These are phyloP conservation scores for Urocitellus parryii DNA, from an alignment of 2,113 vertebrate genomes.

Conservation along the genomic window DNA sequence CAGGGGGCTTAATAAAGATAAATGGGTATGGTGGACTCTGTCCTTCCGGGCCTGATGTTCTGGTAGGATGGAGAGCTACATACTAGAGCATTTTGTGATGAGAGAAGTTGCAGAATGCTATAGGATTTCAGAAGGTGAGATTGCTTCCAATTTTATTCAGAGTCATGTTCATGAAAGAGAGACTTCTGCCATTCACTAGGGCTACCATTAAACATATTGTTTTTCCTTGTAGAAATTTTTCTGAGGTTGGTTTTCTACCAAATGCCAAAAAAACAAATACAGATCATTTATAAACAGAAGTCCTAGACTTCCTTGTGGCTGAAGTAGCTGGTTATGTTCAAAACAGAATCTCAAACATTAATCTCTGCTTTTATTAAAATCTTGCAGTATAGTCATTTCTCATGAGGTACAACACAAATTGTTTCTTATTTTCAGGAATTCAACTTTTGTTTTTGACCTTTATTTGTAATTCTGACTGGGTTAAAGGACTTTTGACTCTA, in stretches of 20 bases:
- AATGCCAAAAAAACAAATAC: background rate
- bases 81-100: background rate
- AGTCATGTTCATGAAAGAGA: background rate
- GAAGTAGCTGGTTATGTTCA: background rate
- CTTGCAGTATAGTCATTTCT: background rate
- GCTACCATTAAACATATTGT: background rate
- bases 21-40: background rate
- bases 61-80: background rate
- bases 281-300: background rate
- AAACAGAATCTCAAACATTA: background rate
- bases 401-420: background rate
- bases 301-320: background rate
- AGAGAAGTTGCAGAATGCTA: background rate
- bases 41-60: background rate
- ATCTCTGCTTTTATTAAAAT: background rate
- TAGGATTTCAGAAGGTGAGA: background rate
- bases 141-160: background rate
- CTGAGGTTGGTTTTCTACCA: background rate
- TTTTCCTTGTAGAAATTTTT: background rate
- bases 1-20: background rate
- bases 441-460: background rate
- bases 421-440: conserved; percentile 13
- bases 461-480: background rate
- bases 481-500: background rate
- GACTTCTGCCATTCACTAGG: no score